Conservation (phyloP, 2,113 vertebrate genomes). For the Dendropsophus ebraccatus region DNA sequence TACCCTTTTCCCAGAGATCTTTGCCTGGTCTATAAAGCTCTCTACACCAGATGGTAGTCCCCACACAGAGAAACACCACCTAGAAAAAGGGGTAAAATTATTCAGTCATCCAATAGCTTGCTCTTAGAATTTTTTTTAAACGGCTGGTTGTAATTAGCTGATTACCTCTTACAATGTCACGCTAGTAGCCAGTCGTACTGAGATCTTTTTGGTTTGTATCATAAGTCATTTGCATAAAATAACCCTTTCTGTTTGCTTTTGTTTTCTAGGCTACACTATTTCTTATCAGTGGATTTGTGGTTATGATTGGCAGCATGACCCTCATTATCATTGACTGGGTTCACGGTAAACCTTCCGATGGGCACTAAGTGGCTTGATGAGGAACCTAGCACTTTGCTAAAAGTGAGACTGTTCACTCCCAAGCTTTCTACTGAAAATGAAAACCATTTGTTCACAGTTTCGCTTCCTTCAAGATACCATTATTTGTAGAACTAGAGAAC, state of each 20-base stretch:
- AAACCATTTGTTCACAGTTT: slow-evolving; percentile 68
- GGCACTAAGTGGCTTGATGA: slow-evolving; percentile 67
- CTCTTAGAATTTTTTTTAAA: too few relatives aligned
- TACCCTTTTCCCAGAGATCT: too few relatives aligned
- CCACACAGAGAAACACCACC: too few relatives aligned
- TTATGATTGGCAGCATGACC: slow-evolving; percentile 89
- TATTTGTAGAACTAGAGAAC: slow-evolving; percentile 76
- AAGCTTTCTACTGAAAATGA: slow-evolving; percentile 68
- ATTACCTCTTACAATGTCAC: not conserved
- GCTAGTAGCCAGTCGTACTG: not conserved
- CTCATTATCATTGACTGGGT: slow-evolving; percentile 92
- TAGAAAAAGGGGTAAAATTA: too few relatives aligned
- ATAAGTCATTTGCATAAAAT: not conserved
- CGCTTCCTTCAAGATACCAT: slow-evolving; percentile 59
- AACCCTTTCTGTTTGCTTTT: not conserved
- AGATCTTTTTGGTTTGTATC: not conserved
- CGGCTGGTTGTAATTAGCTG: too few relatives aligned
- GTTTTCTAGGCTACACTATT: slow-evolving; percentile 84
- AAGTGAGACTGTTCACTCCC: slow-evolving; percentile 70
- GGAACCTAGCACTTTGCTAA: slow-evolving; percentile 63
- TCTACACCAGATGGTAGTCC: too few relatives aligned
- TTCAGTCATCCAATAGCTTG: too few relatives aligned
- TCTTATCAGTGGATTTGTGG: slow-evolving; percentile 82
- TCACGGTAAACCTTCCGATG: slow-evolving; percentile 68
- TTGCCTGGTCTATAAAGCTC: too few relatives aligned